Base-by-base conservation (phyloP, 2,888 invertebrate genomes). In the Aromia moschata region DNA sequence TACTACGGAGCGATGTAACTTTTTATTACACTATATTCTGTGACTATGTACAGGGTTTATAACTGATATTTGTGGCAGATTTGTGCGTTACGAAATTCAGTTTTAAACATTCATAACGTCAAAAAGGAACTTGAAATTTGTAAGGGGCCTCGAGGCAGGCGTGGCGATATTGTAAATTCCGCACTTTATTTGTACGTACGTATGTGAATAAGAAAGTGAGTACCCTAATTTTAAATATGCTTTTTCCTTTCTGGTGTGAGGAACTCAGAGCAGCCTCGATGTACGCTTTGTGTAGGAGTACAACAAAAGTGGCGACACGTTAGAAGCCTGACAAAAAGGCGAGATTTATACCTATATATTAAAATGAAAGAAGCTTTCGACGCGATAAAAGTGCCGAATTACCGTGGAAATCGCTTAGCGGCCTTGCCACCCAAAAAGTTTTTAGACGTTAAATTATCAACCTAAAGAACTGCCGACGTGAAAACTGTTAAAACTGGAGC, bases 181-280 rank as follows among this genome's bases (percentile, higher is more conserved):
- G 25, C 43, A 25, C 25, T 25, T 25, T 43, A 43, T 43, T 25
- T 43, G 18, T 43, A 25, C 12, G 25, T 43, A 5, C 25, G 43
- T 43, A 25, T 20, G 25, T 12, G 12, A 43, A 25, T 20, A 43
- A 43, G 43, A 20, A 25, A 43, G 43, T 43, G 25, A 7, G 7
- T 25, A 43, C 20, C 43, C 25, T 43, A 43, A 43, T 43, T 43
- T 43, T 43, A 43, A 43, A 43, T 43, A 43, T 25, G 43, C 43
- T 43, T 43, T 43, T 43, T 43, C 43, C 43, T 25, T 43, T 43
- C 43, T 43, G 20, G 14, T 12, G 43, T 20, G 43, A 43, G 43
- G n/a, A 43, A 43, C 25, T 11, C 43, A 20, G 20, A 43, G 43
- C 11, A 18, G 11, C 12, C 43, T 43, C 12, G 20, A 11, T 12